Base-by-base conservation (phyloP, 2,888 invertebrate species). In the Ferrisia virgata region DNA sequence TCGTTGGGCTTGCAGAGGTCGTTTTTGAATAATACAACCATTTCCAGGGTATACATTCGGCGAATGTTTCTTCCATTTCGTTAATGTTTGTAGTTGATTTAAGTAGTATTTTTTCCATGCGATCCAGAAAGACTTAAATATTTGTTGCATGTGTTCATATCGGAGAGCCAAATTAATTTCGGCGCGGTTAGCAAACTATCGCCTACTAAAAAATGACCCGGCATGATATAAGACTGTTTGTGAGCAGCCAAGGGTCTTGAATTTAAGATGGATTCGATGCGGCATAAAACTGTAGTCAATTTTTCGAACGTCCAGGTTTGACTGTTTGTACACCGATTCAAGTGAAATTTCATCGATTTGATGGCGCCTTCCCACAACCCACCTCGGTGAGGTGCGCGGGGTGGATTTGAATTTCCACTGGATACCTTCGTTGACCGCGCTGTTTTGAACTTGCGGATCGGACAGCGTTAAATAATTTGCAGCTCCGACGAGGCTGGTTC, bases 201-300 rank as follows among this genome's bases (percentile, higher is more conserved):
- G 87, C 87, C 87, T 25, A 87, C 85, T 0, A 88, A 85, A 82
- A 88, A 87, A 86, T 88, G 87, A 39, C 86, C 88, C 11, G 88
- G 88, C 0, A 87, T 88, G 0, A 86, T 86, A 28, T 28, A 79
- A 53, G 85, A 86, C n/a, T n/a, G n/a, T n/a, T n/a, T n/a, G n/a
- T n/a, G n/a, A n/a, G n/a, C n/a, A n/a, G n/a, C n/a, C 0, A 88
- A n/a, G 3, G 87, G 87, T 3, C 82, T 9, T 13, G 82, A 79
- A 15, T 82, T 78, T 0, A 85, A 64, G 18, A 18, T 78, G 0
- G 79, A 31, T 22, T 85, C 82, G 15, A 83, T n/a, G 1, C 22
- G 15, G 5, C 22, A 22, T 0, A 83, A 47, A 11, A 82, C 47
- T 0, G 82, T 82, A 9, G n/a, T 13, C 0, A 64, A 25, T 15